A percentile compares a stretch with the other conserved stretches of the same genome.
Evolutionary conservation across 2,888 invertebrate genomes (phyloP).

Genomic region (Eupithecia dodoneata): DNA sequence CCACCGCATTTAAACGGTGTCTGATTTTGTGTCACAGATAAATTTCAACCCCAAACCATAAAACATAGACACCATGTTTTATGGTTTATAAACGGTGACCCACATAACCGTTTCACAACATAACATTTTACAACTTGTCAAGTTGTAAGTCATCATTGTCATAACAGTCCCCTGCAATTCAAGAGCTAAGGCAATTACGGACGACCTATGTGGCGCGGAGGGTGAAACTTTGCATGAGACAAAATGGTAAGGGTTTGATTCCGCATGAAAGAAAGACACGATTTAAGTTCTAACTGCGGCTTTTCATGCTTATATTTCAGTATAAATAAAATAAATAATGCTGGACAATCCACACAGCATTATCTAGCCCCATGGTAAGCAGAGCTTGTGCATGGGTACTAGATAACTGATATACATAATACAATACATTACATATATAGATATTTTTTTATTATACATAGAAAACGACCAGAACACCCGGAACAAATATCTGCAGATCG

Average conservation of each 20-base stretch:
- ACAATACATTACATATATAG: no score
- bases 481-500: no score
- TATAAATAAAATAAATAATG: no score
- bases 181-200: slow-evolving; percentile 1
- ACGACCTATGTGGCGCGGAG: neutral
- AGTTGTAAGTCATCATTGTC: slow-evolving; percentile 1
- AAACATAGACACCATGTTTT: neutral
- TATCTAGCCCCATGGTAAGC: no score
- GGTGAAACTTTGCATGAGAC: neutral
- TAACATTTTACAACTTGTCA: slow-evolving; percentile 12
- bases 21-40: neutral
- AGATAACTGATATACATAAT: no score
- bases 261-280: neutral
- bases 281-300: neutral
- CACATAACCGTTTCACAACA: slow-evolving; percentile 17
- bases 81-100: slow-evolving; percentile 2
- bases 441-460: no score
- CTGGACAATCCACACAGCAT: no score
- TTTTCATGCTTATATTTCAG: neutral
- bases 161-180: slow-evolving; percentile 22
- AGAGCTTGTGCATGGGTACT: no score
- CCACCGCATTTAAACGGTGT: neutral
- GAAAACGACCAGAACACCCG: no score
- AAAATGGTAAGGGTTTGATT: neutral
- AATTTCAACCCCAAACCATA: neutral